A percentile compares a stretch with the other conserved stretches of the same genome.
phyloP scores from a whole-genome alignment of 2,888 invertebrate species.

The Eristalis intricaria region DNA sequence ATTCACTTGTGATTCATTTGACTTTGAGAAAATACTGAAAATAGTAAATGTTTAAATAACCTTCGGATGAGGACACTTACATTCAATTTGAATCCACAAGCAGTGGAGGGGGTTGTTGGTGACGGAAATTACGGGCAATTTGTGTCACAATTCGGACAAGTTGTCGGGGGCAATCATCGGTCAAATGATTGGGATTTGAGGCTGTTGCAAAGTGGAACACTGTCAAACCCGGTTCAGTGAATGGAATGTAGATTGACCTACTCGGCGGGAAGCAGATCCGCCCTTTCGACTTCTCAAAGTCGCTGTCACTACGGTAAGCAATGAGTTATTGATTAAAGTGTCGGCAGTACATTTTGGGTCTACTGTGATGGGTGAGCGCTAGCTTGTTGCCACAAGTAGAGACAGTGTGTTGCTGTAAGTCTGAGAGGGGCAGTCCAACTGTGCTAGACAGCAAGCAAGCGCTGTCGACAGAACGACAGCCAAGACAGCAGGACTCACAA shows the following conservation, averaged over 20 bases:
- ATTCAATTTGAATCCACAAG: background rate
- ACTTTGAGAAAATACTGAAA: conserved; percentile 15
- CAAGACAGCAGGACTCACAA: no score
- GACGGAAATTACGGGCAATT: background rate
- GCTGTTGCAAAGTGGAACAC: background rate
- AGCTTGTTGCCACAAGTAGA: no score
- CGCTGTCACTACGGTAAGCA: no score
- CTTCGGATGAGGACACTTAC: background rate
- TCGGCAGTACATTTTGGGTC: no score
- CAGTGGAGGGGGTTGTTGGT: background rate
- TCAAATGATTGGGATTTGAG: background rate
- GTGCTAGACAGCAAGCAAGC: no score
- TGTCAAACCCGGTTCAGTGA: background rate
- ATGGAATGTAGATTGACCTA: background rate
- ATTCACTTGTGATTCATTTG: conserved; percentile 35
- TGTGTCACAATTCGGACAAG: background rate
- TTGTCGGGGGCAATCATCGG: background rate
- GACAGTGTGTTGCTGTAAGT: no score
- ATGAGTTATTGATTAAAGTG: no score
- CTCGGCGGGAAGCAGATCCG: no score
- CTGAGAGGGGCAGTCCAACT: no score
- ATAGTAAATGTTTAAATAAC: background rate
- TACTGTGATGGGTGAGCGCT: no score
- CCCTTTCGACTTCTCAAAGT: no score
- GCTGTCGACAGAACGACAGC: no score